Base-by-base conservation (phyloP, 2,888 invertebrate species). In the Peribatodes rhomboidaria region DNA sequence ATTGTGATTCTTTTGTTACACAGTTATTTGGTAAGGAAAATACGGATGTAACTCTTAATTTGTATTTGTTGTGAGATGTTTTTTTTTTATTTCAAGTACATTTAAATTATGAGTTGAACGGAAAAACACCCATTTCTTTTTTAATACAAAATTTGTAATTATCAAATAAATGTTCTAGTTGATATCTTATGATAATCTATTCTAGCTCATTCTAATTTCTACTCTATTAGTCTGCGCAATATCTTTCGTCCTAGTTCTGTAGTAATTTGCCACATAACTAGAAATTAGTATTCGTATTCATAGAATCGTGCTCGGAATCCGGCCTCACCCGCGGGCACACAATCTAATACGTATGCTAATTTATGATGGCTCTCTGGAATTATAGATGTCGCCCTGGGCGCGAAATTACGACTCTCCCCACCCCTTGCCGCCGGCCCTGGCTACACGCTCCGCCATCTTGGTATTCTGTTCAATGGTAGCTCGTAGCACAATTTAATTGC, bases 341-440 rank as follows among this genome's bases (percentile, higher is more conserved):
- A 87, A 87, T 89, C 88, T 90, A 92, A 92, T 92, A 90, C 90
- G 86, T 91, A 92, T 92, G 92, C 90, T 90, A 92, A 93, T 92
- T 91, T 89, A 89, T 86, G 89, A 87, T 87, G 84, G 88, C 88
- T 84, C 84, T 74, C 79, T 74, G 85, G 90, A 90, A 91, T 92
- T 90, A 91, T 92, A 90, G 90, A 92, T 89, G 91, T 91, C 89
- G 85, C 90, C 80, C 81, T 71, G 80, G 82, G 87, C 84, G 85
- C 84, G 83, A 85, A 88, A 88, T 90, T 88, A 87, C 87, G 83
- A 80, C 82, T 39, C 52, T 39, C 49, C 64, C 27, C 27, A 14
- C 46, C 61, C 83, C 80, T 74, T 74, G 74, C 74, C 79, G 67
- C 72, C 64, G 72, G 68, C 74, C 71, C 76, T 67, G 71, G 69